Evolutionary conservation across 2,113 vertebrate genomes (phyloP).

Genomic region (Mixornis gularis): DNA sequence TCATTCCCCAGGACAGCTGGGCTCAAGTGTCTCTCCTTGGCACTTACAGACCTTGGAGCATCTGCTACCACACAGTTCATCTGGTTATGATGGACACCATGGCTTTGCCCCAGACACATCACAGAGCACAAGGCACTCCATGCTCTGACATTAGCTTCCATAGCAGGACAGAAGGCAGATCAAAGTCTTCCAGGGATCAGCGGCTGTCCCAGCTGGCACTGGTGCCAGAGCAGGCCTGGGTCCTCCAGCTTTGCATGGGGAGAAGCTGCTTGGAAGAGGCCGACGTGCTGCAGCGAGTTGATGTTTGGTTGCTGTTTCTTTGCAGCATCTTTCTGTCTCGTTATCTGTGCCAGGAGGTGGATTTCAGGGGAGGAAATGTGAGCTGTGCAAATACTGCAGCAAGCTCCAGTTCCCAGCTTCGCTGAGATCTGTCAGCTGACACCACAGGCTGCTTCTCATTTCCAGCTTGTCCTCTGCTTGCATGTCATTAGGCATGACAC

Average conservation of each 20-base stretch:
- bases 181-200: neutral
- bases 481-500: neutral
- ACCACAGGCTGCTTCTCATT: neutral
- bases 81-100: neutral
- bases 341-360: neutral
- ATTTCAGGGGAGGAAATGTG: neutral
- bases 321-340: neutral
- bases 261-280: neutral
- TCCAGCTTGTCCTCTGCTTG: conserved; percentile 22
- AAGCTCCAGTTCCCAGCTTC: neutral
- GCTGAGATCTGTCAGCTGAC: conserved; percentile 17
- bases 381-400: conserved; percentile 20
- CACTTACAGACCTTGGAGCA: neutral
- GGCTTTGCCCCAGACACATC: neutral
- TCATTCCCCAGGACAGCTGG: neutral
- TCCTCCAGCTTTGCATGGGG: neutral
- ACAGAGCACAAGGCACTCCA: neutral
- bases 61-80: neutral
- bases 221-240: neutral
- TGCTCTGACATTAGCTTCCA: neutral
- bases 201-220: neutral
- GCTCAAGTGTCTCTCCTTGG: neutral
- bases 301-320: neutral
- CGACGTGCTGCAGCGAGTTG: neutral
- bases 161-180: neutral